Percentiles rank a stretch among this genome's conserved stretches.
Evolutionary conservation across 1,140 invertebrate genomes (phyloP).

Genomic region (Alviniconcha marisindica): DNA sequence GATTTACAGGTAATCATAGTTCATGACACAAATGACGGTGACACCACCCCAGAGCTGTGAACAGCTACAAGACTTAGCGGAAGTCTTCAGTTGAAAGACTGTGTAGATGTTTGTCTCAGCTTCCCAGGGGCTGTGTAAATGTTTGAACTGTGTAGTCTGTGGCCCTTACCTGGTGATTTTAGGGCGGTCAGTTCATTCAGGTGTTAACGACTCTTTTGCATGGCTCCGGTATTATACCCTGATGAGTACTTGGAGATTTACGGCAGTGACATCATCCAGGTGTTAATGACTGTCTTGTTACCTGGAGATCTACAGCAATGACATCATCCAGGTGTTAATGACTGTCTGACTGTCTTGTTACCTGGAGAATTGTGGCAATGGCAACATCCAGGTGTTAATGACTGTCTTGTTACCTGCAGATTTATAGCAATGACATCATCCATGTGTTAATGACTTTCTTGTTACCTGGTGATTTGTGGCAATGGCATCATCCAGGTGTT

Average conservation of each 20-base stretch:
- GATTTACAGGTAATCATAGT: too few relatives aligned
- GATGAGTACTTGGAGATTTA: too few relatives aligned
- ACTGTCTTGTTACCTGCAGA: conserved; percentile 73
- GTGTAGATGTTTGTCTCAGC: too few relatives aligned
- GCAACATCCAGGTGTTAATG: conserved; percentile 83
- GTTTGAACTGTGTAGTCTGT: too few relatives aligned
- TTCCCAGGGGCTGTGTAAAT: too few relatives aligned
- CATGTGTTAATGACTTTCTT: conserved; percentile 94
- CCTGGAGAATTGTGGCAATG: conserved; percentile 94
- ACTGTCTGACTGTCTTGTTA: too few relatives aligned
- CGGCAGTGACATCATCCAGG: conserved; percentile 90
- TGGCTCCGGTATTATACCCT: conserved; percentile 95
- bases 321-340: conserved; percentile 79
- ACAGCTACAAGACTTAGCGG: too few relatives aligned
- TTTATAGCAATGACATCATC: conserved; percentile 93
- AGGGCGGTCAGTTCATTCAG: conserved; percentile 95
- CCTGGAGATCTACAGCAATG: conserved; percentile 94
- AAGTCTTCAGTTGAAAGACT: too few relatives aligned
- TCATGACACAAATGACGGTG: too few relatives aligned
- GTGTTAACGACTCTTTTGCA: too few relatives aligned
- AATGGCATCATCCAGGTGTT: conserved; percentile 96
- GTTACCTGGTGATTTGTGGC: conserved; percentile 96
- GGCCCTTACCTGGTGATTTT: conserved; percentile 96
- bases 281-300: conserved; percentile 76
- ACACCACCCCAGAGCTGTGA: too few relatives aligned